Conservation (phyloP, 2,113 vertebrate genomes). For the Dinomys branickii region DNA sequence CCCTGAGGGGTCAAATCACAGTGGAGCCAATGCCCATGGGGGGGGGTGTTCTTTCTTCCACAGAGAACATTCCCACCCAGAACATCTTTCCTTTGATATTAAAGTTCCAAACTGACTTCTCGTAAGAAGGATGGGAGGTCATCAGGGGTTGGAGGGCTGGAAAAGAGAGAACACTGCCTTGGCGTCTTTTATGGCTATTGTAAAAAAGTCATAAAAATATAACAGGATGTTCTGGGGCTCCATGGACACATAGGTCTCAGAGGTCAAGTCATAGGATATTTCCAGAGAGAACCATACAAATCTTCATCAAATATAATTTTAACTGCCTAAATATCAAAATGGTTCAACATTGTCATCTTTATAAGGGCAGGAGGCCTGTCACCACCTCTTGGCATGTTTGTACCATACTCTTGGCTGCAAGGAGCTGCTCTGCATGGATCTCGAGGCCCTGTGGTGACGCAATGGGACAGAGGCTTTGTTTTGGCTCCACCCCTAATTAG, state of each 20-base stretch:
- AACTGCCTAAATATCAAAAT: not conserved
- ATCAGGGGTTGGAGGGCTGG: not conserved
- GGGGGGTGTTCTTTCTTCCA: conserved; percentile 67
- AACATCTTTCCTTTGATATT: not conserved
- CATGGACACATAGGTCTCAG: not conserved
- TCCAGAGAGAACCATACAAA: not conserved
- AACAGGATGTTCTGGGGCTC: not conserved
- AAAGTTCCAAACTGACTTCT: not conserved
- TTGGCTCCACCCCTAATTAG: not conserved
- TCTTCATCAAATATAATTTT: not conserved
- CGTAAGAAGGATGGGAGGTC: not conserved
- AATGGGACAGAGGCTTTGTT: not conserved
- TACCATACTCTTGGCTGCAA: fast-evolving
- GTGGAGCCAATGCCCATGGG: conserved; percentile 83
- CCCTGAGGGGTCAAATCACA: conserved; percentile 81
- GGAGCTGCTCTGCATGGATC: fast-evolving
- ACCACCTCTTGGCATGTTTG: not conserved
- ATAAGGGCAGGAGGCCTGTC: not conserved
- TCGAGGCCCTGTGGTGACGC: fast-evolving
- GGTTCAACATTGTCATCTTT: not conserved
- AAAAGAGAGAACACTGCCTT: not conserved
- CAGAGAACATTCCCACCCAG: not conserved
- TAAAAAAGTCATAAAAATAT: not conserved
- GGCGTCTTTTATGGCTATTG: not conserved
- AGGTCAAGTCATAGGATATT: not conserved